Percentiles rank a stretch among this genome's conserved stretches.
These are phyloP conservation scores for Myzus persicae DNA, from an alignment of 1,140 invertebrate species.

Conservation along the genomic window DNA sequence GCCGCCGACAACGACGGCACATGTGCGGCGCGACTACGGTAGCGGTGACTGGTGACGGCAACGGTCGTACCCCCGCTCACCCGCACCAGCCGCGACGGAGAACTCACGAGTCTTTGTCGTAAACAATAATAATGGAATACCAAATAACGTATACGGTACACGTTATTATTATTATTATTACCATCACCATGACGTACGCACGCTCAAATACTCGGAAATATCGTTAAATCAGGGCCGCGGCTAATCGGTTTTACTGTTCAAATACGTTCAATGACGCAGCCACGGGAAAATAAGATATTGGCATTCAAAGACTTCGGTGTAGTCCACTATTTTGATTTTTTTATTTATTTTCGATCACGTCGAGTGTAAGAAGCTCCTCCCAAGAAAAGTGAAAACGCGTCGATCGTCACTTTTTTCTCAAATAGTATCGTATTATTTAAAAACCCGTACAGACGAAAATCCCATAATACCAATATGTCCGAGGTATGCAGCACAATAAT, in stretches of 20 bases:
- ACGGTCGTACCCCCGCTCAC: neutral
- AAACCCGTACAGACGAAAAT: neutral
- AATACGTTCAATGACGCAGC: neutral
- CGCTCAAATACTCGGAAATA: neutral
- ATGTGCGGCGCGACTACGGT: neutral
- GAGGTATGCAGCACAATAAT: no score
- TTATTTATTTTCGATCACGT: neutral
- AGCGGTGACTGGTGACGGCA: neutral
- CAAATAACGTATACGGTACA: neutral
- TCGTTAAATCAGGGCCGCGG: neutral
- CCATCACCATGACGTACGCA: neutral
- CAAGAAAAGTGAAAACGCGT: neutral
- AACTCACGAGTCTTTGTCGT: neutral
- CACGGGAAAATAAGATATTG: neutral
- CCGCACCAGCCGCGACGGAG: neutral
- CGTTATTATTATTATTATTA: neutral
- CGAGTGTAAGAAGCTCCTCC: neutral
- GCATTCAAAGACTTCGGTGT: neutral
- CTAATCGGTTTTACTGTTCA: neutral
- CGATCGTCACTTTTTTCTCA: neutral
- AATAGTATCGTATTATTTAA: neutral
- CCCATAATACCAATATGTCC: neutral
- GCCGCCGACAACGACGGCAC: neutral
- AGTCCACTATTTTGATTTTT: no score
- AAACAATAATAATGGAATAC: slow-evolving; percentile 15